Conservation (phyloP, 1,140 invertebrate species). For the Formica exsecta region DNA sequence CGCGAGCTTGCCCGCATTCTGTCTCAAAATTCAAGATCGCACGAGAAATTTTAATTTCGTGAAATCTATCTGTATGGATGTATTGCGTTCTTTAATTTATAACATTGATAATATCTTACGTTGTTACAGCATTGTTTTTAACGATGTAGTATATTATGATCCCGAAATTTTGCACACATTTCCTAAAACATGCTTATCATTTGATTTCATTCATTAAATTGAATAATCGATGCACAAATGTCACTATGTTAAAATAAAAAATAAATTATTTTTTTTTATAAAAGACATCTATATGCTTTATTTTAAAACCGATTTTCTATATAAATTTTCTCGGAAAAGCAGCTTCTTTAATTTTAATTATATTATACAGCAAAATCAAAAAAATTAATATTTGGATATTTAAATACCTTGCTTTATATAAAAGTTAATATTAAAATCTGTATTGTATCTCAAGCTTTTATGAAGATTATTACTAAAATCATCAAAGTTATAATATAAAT, state of each 20-base stretch:
- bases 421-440: neutral
- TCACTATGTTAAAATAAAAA: slow-evolving; percentile 3
- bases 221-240: slow-evolving; percentile 12
- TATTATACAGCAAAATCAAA: neutral
- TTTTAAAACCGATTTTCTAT: neutral
- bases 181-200: neutral
- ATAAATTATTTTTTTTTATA: neutral
- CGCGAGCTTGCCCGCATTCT: neutral
- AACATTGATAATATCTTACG: neutral
- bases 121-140: neutral
- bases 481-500: neutral
- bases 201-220: neutral
- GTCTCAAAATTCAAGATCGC: neutral
- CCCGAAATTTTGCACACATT: neutral
- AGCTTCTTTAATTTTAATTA: neutral
- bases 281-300: neutral
- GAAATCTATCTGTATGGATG: neutral
- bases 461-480: too few species aligned
- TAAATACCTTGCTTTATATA: neutral
- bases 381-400: neutral
- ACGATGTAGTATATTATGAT: neutral
- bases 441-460: neutral
- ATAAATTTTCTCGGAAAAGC: neutral
- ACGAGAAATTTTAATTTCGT: neutral
- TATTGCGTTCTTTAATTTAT: neutral